Evolutionary conservation across 2,888 invertebrate genomes (phyloP).

Genomic region (Troilus luridus): DNA sequence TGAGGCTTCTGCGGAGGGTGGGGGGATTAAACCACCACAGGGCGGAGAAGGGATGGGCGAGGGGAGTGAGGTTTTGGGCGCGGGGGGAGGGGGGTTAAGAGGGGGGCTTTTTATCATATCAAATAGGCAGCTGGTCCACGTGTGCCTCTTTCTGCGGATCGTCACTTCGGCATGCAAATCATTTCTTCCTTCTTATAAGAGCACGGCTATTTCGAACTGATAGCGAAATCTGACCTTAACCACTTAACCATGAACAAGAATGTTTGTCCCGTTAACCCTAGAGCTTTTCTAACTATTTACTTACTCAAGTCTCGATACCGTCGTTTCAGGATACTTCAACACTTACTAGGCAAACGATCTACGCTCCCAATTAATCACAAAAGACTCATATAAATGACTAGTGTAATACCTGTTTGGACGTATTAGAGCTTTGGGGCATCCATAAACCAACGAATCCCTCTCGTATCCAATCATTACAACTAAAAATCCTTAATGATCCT

Average conservation of each 20-base stretch:
- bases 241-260: background rate
- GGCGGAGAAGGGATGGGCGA: background rate
- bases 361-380: too few relatives aligned
- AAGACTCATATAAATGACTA: too few relatives aligned
- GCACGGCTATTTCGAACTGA: background rate
- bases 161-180: conserved; percentile 8
- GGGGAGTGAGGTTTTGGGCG: background rate
- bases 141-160: conserved; percentile 15
- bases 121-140: conserved; percentile 12
- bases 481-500: too few relatives aligned
- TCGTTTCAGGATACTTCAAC: too few relatives aligned
- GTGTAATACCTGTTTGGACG: too few relatives aligned
- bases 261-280: too few relatives aligned
- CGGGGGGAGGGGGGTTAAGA: background rate
- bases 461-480: too few relatives aligned
- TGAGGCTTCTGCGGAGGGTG: background rate
- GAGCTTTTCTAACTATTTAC: too few relatives aligned
- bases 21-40: background rate
- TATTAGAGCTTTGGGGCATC: too few relatives aligned
- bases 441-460: too few relatives aligned
- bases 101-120: conserved; percentile 42
- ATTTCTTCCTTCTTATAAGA: background rate
- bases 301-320: too few relatives aligned
- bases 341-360: too few relatives aligned
- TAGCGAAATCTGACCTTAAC: background rate